Conservation (phyloP, 2,797 vertebrate species). For the Pangasius macronema region DNA sequence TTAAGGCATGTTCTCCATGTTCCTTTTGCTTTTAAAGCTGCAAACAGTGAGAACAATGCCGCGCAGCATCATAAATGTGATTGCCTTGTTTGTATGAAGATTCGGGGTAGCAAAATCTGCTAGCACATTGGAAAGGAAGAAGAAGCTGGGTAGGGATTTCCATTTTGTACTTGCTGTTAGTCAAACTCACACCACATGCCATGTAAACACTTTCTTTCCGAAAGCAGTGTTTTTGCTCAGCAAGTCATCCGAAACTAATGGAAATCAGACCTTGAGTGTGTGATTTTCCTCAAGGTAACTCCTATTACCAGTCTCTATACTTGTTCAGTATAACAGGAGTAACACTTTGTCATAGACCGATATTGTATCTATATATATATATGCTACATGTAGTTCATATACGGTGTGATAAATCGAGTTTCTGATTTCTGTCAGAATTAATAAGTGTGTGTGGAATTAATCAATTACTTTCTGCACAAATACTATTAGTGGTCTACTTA, state of each 20-base stretch:
- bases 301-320: not conserved
- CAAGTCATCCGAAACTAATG: constrained; percentile 20
- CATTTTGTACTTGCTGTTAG: not conserved
- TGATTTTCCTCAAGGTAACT: not conserved
- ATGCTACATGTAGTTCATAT: not conserved
- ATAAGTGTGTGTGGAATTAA: not conserved
- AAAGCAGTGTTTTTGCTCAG: not conserved
- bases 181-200: not conserved
- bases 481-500: constrained; percentile 16
- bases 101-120: not conserved
- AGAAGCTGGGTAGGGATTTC: not conserved
- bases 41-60: not conserved
- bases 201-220: constrained; percentile 9
- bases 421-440: not conserved
- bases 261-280: constrained; percentile 14
- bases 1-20: constrained; percentile 16
- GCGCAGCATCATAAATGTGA: not conserved
- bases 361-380: not conserved
- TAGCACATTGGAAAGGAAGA: not conserved
- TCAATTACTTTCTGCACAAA: constrained; percentile 23
- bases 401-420: not conserved
- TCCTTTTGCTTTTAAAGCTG: constrained; percentile 25
- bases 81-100: constrained; percentile 15
- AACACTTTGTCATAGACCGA: not conserved
- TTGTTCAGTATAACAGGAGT: not conserved